These are phyloP conservation scores for Anniella stebbinsi DNA, from an alignment of 2,797 vertebrate species.

Conservation along the genomic window DNA sequence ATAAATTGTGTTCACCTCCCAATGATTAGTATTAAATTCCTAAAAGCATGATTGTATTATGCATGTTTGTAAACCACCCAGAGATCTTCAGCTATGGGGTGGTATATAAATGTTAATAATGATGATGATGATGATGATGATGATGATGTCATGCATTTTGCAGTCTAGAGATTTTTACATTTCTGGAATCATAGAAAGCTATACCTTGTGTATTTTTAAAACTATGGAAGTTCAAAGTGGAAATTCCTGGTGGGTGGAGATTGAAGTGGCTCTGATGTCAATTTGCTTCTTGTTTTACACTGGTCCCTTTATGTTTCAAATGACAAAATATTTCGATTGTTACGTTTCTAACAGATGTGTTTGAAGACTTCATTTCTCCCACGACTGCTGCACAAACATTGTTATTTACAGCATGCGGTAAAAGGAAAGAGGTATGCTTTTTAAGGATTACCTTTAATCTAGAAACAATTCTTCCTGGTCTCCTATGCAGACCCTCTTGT, in stretches of 20 bases:
- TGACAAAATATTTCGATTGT: slow-evolving; percentile 18
- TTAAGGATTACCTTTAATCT: slow-evolving; percentile 33
- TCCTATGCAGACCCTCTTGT: not conserved
- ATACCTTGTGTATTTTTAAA: not conserved
- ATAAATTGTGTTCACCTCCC: not conserved
- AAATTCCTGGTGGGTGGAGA: not conserved
- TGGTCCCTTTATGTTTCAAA: slow-evolving; percentile 6
- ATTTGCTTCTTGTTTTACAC: not conserved
- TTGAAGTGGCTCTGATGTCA: not conserved
- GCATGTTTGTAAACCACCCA: too few relatives aligned
- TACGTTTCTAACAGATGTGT: slow-evolving; percentile 87
- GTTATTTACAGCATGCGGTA: slow-evolving; percentile 97
- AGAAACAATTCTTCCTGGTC: not conserved
- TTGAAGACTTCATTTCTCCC: slow-evolving; percentile 99
- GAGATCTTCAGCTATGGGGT: too few relatives aligned
- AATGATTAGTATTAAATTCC: not conserved
- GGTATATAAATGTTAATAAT: too few relatives aligned
- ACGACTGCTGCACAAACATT: slow-evolving; percentile 98
- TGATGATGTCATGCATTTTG: not conserved
- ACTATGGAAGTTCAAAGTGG: slow-evolving; percentile 1
- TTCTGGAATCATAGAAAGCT: not conserved
- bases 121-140: too few relatives aligned
- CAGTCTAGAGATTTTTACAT: not conserved
- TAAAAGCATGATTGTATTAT: not conserved
- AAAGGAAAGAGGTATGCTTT: slow-evolving; percentile 94